Evolutionary conservation across 2,888 invertebrate species (phyloP), one percentile per base, ranked within the genome.

Genomic region (Sthenelais limicola): DNA sequence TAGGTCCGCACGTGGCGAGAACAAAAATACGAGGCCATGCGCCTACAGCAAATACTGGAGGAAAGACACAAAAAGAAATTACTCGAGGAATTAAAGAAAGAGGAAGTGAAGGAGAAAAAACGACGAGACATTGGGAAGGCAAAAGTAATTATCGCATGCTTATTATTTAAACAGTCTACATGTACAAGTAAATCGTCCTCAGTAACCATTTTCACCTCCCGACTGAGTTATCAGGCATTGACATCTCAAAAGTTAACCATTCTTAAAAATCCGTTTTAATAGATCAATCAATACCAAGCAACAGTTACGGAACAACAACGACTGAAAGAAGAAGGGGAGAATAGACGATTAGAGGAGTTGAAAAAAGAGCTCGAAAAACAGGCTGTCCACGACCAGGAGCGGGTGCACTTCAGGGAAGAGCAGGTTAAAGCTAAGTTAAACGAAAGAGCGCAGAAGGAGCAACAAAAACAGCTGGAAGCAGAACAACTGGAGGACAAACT

Each of bases 401-500:
- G 86, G 84, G 71, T 71, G 18, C 18, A 30, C 21, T 71, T 32
- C 62, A 74, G 86, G 54, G 82, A 84, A 66, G 80, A 83, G 66
- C 81, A 84, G 71, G 67, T 82, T 32, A 74, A 80, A 56, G 72
- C 78, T 58, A 86, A 85, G 72, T 73, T 78, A 38, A 81, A 82
- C 62, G 82, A 82, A 35, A 77, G 77, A 73, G 78, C 76, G 54
- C 69, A 74, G 28, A 77, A 77, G 68, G 77, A 81, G 58, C 80
- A 80, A 71, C 82, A 82, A 58, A 80, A 77, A 54, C 75, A 76
- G 68, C 70, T 78, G 67, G 83, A 82, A 68, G 81, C 81, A 51
- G 76, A 76, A 71, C 84, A 86, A 75, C 83, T 78, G 73, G 85
- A 86, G 73, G 74, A 76, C 48, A 80, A 84, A 71, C 77, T 86